Percentiles rank a stretch among this genome's conserved stretches.
These are phyloP conservation scores for Aegithalos caudatus DNA, from an alignment of 2,113 vertebrate genomes.

Conservation along the genomic window DNA sequence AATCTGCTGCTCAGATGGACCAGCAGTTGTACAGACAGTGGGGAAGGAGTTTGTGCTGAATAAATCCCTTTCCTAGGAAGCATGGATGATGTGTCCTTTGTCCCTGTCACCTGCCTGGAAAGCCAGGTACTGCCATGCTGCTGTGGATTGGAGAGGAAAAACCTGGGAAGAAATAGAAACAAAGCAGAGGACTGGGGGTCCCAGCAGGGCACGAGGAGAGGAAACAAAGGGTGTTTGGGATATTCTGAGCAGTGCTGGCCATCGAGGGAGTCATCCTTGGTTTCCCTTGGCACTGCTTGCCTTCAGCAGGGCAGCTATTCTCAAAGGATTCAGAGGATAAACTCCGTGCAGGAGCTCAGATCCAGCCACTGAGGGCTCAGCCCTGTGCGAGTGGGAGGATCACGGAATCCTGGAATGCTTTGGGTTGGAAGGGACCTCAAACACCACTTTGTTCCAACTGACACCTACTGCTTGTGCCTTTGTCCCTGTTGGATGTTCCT, in stretches of 20 bases:
- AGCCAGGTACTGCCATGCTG: not conserved
- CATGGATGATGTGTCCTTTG: not conserved
- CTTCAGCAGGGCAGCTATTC: not conserved
- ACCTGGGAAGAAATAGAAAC: not conserved
- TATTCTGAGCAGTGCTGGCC: not conserved
- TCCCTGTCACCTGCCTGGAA: not conserved
- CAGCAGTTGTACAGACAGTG: not conserved
- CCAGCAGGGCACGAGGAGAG: not conserved
- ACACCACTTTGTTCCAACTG: not conserved
- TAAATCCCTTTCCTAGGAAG: not conserved
- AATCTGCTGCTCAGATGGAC: conserved; percentile 9
- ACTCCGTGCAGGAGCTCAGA: not conserved
- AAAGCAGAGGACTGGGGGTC: not conserved
- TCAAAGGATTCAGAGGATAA: not conserved
- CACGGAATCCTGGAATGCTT: not conserved
- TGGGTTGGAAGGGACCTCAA: not conserved
- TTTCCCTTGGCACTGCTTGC: fast-evolving
- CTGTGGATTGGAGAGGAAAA: not conserved
- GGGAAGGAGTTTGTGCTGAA: not conserved
- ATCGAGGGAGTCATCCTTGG: not conserved
- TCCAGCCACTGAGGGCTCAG: not conserved
- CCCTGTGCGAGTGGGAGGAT: fast-evolving
- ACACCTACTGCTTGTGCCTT: not conserved
- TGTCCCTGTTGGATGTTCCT: not conserved
- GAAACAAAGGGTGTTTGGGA: not conserved